phyloP scores from a whole-genome alignment of 2,797 vertebrate species.

The Austrolebias charrua region DNA sequence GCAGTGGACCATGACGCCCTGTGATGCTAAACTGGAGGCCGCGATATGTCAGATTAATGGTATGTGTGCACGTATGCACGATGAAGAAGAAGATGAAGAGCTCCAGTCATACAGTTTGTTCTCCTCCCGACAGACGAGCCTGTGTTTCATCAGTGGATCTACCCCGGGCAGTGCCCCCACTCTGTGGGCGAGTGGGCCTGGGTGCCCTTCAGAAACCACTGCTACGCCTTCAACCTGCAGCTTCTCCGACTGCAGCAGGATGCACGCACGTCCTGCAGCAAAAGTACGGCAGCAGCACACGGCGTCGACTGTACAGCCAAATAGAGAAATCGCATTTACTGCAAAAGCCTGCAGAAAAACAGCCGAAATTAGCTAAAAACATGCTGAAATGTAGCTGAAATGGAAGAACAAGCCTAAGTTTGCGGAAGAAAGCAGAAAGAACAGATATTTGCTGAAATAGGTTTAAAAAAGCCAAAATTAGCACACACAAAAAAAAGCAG shows the following conservation, averaged over 20 bases:
- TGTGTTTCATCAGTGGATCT: conserved; percentile 79
- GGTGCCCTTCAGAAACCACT: conserved; percentile 93
- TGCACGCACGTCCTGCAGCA: conserved; percentile 84
- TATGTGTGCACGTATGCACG: conserved; percentile 49
- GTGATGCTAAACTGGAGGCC: conserved; percentile 85
- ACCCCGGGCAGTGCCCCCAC: conserved; percentile 86
- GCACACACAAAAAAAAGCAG: too few species aligned
- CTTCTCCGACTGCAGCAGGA: conserved; percentile 85
- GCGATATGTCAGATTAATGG: conserved; percentile 88
- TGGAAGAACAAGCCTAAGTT: too few species aligned
- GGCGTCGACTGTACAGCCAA: conserved; percentile 6
- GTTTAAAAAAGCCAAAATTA: too few species aligned
- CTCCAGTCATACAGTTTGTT: not conserved
- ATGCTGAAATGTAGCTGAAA: too few species aligned
- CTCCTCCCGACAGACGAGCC: conserved; percentile 56
- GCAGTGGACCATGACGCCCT: conserved; percentile 85
- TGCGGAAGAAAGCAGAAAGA: too few species aligned
- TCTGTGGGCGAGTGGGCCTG: conserved; percentile 85
- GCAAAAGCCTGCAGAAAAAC: too few species aligned
- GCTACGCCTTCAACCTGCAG: conserved; percentile 95
- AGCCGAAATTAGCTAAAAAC: too few species aligned
- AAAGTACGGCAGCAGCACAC: conserved; percentile 73
- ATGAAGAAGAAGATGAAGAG: not conserved
- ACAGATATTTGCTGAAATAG: too few species aligned
- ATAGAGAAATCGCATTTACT: too few species aligned